Evolutionary conservation across 2,113 vertebrate genomes (phyloP).

Genomic region (Candoia aspera): DNA sequence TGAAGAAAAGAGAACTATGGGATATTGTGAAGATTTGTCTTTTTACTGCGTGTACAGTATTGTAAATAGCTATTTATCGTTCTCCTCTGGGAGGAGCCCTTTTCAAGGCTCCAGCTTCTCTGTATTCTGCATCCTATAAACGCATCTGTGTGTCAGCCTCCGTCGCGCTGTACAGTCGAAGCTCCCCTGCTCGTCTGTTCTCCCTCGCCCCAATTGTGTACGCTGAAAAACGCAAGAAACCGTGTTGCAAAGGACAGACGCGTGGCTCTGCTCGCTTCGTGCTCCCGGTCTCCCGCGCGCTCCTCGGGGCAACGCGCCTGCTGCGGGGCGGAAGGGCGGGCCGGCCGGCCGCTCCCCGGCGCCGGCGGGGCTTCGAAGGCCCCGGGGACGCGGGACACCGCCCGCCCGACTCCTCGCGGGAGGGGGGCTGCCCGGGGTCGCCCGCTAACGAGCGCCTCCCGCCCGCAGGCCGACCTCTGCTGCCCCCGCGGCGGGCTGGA

Average conservation of each 20-base stretch:
- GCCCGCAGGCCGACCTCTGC: slow-evolving; percentile 78
- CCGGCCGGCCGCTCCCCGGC: too few species aligned
- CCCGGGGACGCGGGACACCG: too few species aligned
- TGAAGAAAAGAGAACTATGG: slow-evolving; percentile 37
- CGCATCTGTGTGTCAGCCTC: background rate
- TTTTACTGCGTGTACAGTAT: slow-evolving; percentile 60
- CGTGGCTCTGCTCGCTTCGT: background rate
- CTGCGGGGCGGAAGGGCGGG: too few species aligned
- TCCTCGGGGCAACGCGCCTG: too few species aligned
- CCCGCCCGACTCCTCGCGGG: background rate
- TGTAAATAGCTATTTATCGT: slow-evolving; percentile 56
- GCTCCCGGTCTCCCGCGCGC: background rate
- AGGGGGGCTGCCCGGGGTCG: background rate
- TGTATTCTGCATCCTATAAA: background rate
- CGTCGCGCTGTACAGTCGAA: background rate
- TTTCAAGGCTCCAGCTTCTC: background rate
- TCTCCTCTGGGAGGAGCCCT: background rate
- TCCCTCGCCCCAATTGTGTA: background rate
- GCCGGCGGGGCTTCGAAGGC: too few species aligned
- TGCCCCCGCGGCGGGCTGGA: slow-evolving; percentile 79
- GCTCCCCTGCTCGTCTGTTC: too few species aligned
- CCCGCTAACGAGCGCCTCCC: too few species aligned
- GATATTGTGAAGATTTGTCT: slow-evolving; percentile 10
- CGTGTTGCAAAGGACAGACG: background rate
- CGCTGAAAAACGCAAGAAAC: background rate